These are phyloP conservation scores for Pegea sp. DNA, from an alignment of 23 tunicate species.

Conservation along the genomic window DNA sequence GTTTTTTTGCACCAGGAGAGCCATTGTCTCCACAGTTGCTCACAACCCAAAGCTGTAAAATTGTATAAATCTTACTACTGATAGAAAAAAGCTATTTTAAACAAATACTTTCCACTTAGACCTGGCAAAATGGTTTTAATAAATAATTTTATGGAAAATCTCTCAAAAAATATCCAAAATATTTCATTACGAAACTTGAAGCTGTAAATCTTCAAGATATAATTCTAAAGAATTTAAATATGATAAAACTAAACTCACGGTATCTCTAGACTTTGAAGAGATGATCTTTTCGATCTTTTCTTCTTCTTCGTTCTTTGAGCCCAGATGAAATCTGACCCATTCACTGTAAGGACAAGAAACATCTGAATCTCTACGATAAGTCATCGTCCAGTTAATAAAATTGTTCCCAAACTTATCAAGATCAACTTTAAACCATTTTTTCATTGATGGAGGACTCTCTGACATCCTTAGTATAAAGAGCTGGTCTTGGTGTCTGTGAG, in stretches of 20 bases:
- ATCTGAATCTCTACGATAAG: neutral
- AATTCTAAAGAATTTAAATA: too few species aligned
- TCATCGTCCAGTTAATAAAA: neutral
- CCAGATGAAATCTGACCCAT: neutral
- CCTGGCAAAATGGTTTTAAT: too few species aligned
- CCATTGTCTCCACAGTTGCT: neutral
- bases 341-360: neutral
- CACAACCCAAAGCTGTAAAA: neutral
- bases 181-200: too few species aligned
- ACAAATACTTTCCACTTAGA: too few species aligned
- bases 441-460: neutral
- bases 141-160: too few species aligned
- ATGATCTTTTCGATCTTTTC: neutral
- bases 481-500: conserved; percentile 1
- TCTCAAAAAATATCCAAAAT: too few species aligned
- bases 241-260: neutral
- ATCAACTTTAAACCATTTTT: neutral
- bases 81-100: too few species aligned
- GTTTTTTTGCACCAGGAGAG: neutral
- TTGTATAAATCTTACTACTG: too few species aligned
- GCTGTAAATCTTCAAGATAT: too few species aligned
- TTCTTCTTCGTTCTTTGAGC: neutral
- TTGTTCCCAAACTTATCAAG: neutral
- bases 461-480: neutral
- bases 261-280: neutral